A percentile compares a stretch with the other conserved stretches of the same genome.
Evolutionary conservation across 2,797 vertebrate genomes (phyloP).

Genomic region (Manis pentadactyla): DNA sequence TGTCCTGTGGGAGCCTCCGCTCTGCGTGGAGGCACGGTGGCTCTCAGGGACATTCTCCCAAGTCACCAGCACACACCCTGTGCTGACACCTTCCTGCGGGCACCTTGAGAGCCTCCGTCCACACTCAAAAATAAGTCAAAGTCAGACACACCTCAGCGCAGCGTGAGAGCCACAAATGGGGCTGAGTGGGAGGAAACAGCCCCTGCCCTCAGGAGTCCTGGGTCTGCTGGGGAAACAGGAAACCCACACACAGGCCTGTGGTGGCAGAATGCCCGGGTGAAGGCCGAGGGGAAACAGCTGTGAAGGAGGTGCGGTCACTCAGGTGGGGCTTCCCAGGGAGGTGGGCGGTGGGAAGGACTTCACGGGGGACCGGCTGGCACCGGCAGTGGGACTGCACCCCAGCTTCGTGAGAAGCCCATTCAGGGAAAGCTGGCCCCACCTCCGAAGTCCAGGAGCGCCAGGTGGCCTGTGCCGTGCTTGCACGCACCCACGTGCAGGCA

Average conservation of each 20-base stretch:
- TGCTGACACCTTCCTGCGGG: not conserved
- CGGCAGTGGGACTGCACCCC: not conserved
- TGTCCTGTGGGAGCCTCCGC: not conserved
- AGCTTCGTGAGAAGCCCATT: not conserved
- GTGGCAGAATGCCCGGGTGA: not conserved
- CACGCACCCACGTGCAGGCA: rapidly evolving
- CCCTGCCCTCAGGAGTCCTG: not conserved
- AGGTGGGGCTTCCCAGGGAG: constrained; percentile 42
- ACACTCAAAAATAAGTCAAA: not conserved
- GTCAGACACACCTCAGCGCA: not conserved
- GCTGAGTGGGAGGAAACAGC: not conserved
- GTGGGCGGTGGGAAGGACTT: not conserved
- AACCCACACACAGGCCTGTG: not conserved
- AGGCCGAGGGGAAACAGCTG: constrained; percentile 72
- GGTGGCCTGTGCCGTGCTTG: not conserved
- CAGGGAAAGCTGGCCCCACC: not conserved
- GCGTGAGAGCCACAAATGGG: not conserved
- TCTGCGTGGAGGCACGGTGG: not conserved
- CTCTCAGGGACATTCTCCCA: not conserved
- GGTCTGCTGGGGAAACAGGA: constrained; percentile 54
- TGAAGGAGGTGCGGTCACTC: not conserved
- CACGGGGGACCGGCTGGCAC: not conserved
- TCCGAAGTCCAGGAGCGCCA: not conserved
- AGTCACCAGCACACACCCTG: not conserved
- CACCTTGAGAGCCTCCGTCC: not conserved